These are phyloP conservation scores for Chymomyza fuscimana DNA, from an alignment of 2,888 invertebrate species.

Conservation along the genomic window DNA sequence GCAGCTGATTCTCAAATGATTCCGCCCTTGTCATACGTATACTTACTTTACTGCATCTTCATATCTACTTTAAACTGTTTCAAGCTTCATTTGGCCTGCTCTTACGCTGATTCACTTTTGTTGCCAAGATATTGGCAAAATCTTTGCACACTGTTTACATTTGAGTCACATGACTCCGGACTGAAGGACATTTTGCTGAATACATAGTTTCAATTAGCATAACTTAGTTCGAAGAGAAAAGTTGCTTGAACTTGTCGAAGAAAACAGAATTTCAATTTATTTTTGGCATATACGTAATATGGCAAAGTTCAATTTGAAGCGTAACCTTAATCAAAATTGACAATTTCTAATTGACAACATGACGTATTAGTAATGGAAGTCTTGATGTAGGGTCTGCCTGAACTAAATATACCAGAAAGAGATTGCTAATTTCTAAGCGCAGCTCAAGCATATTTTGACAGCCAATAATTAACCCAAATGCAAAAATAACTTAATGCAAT, in stretches of 20 bases:
- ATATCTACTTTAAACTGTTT: too few species aligned
- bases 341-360: conserved; percentile 30
- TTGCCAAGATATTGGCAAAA: neutral
- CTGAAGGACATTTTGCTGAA: neutral
- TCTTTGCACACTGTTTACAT: neutral
- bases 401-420: neutral
- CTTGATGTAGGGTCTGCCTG: conserved; percentile 10
- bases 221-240: neutral
- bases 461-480: neutral
- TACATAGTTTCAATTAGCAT: neutral
- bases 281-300: neutral
- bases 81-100: neutral
- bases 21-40: too few species aligned
- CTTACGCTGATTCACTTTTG: neutral
- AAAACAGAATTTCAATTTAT: neutral
- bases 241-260: neutral
- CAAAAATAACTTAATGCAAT: neutral
- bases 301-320: neutral
- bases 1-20: too few species aligned
- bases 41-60: too few species aligned
- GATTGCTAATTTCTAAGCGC: neutral
- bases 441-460: neutral
- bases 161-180: neutral
- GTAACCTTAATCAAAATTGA: conserved; percentile 2
- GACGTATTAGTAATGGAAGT: conserved; percentile 26